phyloP scores from a whole-genome alignment of 2,113 vertebrate species.

The Anguilla japonica region DNA sequence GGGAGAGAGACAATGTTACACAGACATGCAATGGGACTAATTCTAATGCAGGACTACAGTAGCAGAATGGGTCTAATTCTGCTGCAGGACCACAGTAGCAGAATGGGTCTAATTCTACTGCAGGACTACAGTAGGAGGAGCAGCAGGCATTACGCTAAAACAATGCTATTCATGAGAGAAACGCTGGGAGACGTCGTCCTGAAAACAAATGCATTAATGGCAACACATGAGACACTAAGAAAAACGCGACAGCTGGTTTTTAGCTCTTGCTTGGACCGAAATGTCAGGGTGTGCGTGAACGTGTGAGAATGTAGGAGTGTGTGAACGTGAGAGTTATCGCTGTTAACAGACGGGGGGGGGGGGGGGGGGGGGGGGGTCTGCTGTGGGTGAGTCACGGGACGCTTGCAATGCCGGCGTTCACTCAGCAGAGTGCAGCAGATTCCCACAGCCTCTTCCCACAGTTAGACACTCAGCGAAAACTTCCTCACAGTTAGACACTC shows the following conservation, averaged over 20 bases:
- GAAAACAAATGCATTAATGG: neutral
- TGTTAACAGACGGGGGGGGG: neutral
- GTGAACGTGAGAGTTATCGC: neutral
- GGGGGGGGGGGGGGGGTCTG: neutral
- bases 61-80: neutral
- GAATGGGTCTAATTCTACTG: no score
- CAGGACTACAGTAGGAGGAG: neutral
- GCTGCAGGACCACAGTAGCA: no score
- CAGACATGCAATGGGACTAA: slow-evolving; percentile 28
- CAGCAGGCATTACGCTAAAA: no score
- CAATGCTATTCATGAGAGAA: neutral
- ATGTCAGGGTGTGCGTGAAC: neutral
- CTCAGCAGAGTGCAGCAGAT: slow-evolving; percentile 45
- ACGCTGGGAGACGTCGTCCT: neutral
- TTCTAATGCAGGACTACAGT: neutral
- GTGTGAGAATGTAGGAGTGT: neutral
- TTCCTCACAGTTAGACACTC: neutral
- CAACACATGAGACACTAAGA: neutral
- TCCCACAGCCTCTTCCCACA: slow-evolving; percentile 3
- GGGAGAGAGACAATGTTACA: slow-evolving; percentile 1
- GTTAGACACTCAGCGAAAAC: no score
- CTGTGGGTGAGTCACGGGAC: neutral
- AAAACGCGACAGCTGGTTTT: neutral
- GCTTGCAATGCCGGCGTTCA: neutral
- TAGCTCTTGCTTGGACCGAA: neutral